Conservation (phyloP, 2,888 invertebrate species). For the Spisula solida region DNA sequence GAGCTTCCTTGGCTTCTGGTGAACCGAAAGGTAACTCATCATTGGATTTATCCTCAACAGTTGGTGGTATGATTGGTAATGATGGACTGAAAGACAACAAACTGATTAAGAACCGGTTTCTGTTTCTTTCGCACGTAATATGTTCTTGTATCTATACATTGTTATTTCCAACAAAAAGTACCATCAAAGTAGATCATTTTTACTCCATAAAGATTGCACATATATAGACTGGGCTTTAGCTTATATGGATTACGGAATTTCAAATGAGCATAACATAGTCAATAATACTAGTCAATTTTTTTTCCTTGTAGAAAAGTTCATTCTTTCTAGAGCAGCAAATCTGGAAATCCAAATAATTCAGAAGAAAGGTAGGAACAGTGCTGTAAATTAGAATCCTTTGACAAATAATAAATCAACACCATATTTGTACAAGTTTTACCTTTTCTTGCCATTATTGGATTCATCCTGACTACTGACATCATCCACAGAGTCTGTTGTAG, state of each 20-base stretch:
- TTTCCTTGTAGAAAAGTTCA: too few relatives aligned
- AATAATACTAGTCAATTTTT: too few relatives aligned
- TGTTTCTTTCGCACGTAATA: too few relatives aligned
- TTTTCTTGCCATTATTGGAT: neutral
- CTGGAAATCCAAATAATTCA: neutral
- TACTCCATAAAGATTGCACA: too few relatives aligned
- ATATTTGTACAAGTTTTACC: neutral
- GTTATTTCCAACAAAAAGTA: too few relatives aligned
- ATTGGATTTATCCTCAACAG: neutral
- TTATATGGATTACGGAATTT: too few relatives aligned
- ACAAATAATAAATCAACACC: neutral
- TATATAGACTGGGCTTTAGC: too few relatives aligned
- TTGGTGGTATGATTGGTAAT: conserved; percentile 18
- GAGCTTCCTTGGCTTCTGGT: conserved; percentile 50
- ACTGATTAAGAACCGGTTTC: neutral
- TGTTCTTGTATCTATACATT: too few relatives aligned
- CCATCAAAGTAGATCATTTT: too few relatives aligned
- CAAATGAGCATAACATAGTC: too few relatives aligned
- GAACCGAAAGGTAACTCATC: conserved; percentile 53
- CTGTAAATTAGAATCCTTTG: neutral
- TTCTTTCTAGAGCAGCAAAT: neutral
- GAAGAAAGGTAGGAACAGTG: neutral
- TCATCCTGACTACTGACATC: neutral
- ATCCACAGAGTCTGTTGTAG: neutral
- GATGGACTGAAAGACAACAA: conserved; percentile 30